Base-by-base conservation (phyloP, 1,140 invertebrate genomes). In the Pararge aegeria region DNA sequence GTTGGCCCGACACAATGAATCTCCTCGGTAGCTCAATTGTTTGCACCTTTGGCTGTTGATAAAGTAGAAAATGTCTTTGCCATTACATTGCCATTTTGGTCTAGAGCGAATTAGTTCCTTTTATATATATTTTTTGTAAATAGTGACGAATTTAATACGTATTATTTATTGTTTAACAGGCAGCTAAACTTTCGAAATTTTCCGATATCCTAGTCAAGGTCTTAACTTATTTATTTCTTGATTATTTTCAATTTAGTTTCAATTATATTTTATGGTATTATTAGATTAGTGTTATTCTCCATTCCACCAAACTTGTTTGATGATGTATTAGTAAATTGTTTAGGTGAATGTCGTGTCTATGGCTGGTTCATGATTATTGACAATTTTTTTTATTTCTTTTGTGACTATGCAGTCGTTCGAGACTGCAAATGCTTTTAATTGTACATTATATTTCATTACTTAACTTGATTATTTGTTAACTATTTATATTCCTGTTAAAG, bases 1-100 rank as follows among this genome's bases (percentile, higher is more conserved):
- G 46, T 64, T 21, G 55, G 63, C 62, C 60, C 49, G 56, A 55
- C 44, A 51, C 44, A 55, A 61, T 30, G 70, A 70, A 75, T 68
- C 68, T 76, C 66, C 69, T 66, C 58, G 42, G 48, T 76, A 77
- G 64, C 64, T 61, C 61, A 72, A 75, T 74, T 75, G 62, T 75
- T 72, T 70, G 75, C 70, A 76, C 69, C 62, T 81, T 77, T 78
- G 76, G 80, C 77, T 84, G 80, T 83, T 77, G 60, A 66, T 75
- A 72, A 77, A 77, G 70, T 79, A 79, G 71, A 80, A 81, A 80
- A 75, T 74, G 68, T 78, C 60, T 80, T 83, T 89, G 86, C 86
- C 86, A 89, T 89, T 85, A 87, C 75, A 82, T 87, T 89, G 86
- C 86, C 86, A 89, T 86, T 87, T 88, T 75, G 80, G 86, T 87